Evolutionary conservation across 2,797 vertebrate genomes (phyloP), one percentile per base, ranked within the genome.

Genomic region (Ptychadena robeensis): DNA sequence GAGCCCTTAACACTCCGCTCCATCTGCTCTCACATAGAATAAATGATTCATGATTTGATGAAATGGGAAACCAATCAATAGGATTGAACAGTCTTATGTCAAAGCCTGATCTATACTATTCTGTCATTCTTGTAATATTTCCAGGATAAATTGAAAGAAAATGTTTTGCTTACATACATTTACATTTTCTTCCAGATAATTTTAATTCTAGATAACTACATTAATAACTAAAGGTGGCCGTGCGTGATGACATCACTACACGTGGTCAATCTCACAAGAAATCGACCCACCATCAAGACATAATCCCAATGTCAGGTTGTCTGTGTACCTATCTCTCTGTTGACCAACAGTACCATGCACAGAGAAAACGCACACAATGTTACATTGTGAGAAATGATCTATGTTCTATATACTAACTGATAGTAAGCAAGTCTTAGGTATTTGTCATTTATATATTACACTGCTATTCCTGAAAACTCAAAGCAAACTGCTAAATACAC

Each of bases 41-140:
- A 80, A 69, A 85, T 85, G 64, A 85, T 80, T 80, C 77, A 80
- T 74, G 77, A 74, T 67, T 78, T 74, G 27, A 27, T 85, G 38
- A 85, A 80, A 80, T 22, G 75, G 65, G 73, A 69, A 80, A 80
- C 25, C 4, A 9, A 85, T 85, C 71, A 63, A 85, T 85, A 80
- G 7, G 18, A 67, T 76, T 80, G 27, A 18, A 28, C 34, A 18
- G 37, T 28, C 34, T 70, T 53, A 57, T 18, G 15, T 28, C 66
- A 14, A 31, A 57, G 59, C 28, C 22, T 12, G 40, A 61, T 80
- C 67, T 63, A 7, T 28, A 22, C 63, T 48, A n/a, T 32, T 27
- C 38, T 30, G 7, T n/a, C 69, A 65, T 65, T n/a, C 70, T 11
- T n/a, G 25, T 25, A 34, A 53, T 10, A 30, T 32, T 22, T 22